These are phyloP conservation scores for Pan paniscus DNA, from an alignment of 2,113 vertebrate genomes.

Conservation along the genomic window DNA sequence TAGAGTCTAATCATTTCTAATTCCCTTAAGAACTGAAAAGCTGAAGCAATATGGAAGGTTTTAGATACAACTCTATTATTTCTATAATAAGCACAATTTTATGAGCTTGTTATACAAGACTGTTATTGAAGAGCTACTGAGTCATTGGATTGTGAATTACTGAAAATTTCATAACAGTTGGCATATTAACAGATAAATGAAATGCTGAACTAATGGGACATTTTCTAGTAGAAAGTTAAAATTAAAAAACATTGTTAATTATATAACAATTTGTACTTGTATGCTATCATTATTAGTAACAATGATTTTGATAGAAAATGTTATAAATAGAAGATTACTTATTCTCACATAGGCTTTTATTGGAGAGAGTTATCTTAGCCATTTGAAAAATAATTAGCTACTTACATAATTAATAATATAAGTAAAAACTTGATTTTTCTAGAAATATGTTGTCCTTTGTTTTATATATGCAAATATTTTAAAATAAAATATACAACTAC, in stretches of 20 bases:
- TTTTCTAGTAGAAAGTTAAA: conserved; percentile 63
- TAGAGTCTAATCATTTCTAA: conserved; percentile 80
- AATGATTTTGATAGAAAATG: not conserved
- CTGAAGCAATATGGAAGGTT: conserved; percentile 78
- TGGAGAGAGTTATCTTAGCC: not conserved
- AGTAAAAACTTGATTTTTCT: not conserved
- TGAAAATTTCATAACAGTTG: conserved; percentile 63
- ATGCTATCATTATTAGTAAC: not conserved
- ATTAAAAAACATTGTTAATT: conserved; percentile 21
- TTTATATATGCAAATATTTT: not conserved
- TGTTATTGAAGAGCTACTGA: conserved; percentile 72
- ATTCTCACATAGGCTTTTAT: not conserved
- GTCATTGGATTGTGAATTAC: conserved; percentile 74
- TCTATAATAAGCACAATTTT: conserved; percentile 83
- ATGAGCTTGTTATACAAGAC: conserved; percentile 76
- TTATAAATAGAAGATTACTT: not conserved
- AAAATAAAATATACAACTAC: not conserved
- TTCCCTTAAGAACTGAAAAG: conserved; percentile 70
- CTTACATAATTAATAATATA: not conserved
- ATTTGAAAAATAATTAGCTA: not conserved
- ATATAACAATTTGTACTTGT: not conserved
- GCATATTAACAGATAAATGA: conserved; percentile 51
- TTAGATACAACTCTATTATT: conserved; percentile 82
- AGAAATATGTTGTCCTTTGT: not conserved
- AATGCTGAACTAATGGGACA: conserved; percentile 60